Conservation (phyloP, 2,888 invertebrate species). For the Leptura quadrifasciata region DNA sequence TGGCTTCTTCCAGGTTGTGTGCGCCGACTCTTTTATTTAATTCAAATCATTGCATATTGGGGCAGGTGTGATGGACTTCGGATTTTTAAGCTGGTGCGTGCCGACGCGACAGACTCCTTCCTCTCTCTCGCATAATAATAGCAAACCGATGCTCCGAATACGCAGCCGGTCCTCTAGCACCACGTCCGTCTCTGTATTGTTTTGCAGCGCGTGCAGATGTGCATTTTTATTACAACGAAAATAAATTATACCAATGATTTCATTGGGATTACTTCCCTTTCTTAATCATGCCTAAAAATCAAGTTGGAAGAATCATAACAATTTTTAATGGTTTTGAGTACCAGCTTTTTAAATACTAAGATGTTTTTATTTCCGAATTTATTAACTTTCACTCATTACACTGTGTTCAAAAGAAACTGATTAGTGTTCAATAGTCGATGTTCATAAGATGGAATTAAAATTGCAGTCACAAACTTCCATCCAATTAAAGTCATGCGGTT, state of each 20-base stretch:
- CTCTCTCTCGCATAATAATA: constrained; percentile 13
- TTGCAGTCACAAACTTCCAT: too few relatives aligned
- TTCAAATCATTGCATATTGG: constrained; percentile 37
- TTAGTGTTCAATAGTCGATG: too few relatives aligned
- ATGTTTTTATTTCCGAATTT: too few relatives aligned
- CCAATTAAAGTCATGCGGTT: too few relatives aligned
- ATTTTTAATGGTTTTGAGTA: too few relatives aligned
- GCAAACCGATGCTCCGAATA: constrained; percentile 12
- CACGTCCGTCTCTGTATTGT: constrained; percentile 3
- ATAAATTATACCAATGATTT: not conserved
- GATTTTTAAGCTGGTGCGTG: constrained; percentile 24
- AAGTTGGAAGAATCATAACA: not conserved
- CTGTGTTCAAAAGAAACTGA: too few relatives aligned
- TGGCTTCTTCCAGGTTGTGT: constrained; percentile 28
- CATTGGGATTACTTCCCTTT: not conserved
- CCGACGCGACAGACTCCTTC: constrained; percentile 30
- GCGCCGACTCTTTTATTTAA: constrained; percentile 30
- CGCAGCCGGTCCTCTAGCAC: constrained; percentile 6
- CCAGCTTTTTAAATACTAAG: too few relatives aligned
- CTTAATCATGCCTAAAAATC: not conserved
- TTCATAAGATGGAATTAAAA: too few relatives aligned
- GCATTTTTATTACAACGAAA: not conserved
- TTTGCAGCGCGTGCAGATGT: constrained; percentile 2
- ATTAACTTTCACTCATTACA: too few relatives aligned
- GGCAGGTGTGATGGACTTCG: constrained; percentile 32